These are phyloP conservation scores for Goniozus legneri DNA, from an alignment of 1,140 invertebrate species.

Conservation along the genomic window DNA sequence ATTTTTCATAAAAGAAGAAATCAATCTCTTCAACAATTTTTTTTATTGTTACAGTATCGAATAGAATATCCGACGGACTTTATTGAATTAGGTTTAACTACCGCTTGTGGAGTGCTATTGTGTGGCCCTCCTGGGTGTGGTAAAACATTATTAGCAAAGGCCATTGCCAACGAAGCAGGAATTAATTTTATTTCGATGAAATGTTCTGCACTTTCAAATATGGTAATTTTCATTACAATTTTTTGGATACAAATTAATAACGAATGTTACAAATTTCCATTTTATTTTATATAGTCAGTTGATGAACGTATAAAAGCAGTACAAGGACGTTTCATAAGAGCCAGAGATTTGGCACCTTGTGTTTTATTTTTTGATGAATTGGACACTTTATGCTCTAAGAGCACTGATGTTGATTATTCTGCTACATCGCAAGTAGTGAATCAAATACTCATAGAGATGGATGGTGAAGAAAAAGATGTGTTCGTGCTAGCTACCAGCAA, in stretches of 20 bases:
- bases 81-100: slow-evolving; percentile 70
- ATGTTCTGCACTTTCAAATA: slow-evolving; percentile 92
- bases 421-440: slow-evolving; percentile 86
- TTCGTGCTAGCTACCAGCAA: slow-evolving; percentile 96
- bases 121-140: too few species aligned
- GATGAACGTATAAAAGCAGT: slow-evolving; percentile 98
- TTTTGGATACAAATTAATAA: too few species aligned
- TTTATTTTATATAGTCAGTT: slow-evolving; percentile 76
- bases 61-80: slow-evolving; percentile 80
- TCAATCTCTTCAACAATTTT: too few species aligned
- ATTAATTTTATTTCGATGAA: slow-evolving; percentile 98
- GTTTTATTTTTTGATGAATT: slow-evolving; percentile 99
- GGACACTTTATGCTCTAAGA: slow-evolving; percentile 91
- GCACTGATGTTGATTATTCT: slow-evolving; percentile 72
- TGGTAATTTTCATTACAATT: too few species aligned
- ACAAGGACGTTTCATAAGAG: slow-evolving; percentile 89
- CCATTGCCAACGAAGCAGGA: too few species aligned
- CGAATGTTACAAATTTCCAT: too few species aligned
- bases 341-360: slow-evolving; percentile 91
- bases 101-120: slow-evolving; percentile 86
- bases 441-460: slow-evolving; percentile 98
- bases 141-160: too few species aligned
- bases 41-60: slow-evolving; percentile 65
- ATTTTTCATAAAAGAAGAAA: too few species aligned
- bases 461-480: slow-evolving; percentile 90